Conservation (phyloP, 2,113 vertebrate species). For the Pelusios castaneus region DNA sequence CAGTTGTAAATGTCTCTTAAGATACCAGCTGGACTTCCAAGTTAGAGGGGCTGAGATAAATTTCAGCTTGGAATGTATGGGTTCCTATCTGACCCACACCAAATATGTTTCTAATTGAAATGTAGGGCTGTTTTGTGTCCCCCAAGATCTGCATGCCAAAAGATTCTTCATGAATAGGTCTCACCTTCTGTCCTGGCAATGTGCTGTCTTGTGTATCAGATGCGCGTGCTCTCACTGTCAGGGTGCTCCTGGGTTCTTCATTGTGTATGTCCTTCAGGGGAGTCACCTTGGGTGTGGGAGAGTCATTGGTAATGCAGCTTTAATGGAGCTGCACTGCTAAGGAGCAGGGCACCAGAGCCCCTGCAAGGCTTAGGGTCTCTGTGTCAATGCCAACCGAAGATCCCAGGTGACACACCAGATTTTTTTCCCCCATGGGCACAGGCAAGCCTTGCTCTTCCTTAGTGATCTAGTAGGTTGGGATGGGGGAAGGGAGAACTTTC, state of each 20-base stretch:
- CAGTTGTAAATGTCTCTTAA: not conserved
- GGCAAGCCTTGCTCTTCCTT: too few relatives aligned
- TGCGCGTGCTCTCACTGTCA: not conserved
- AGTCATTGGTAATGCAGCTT: too few relatives aligned
- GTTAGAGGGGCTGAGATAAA: not conserved
- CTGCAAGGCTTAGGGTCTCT: too few relatives aligned
- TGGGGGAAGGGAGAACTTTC: too few relatives aligned
- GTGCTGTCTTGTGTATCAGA: not conserved
- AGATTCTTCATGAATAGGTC: not conserved
- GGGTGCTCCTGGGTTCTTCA: not conserved
- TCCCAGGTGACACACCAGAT: too few relatives aligned
- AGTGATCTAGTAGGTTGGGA: too few relatives aligned
- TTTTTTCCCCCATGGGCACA: too few relatives aligned
- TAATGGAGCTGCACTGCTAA: too few relatives aligned
- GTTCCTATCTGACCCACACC: not conserved
- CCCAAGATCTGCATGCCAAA: not conserved
- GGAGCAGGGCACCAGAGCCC: too few relatives aligned
- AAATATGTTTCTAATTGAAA: not conserved
- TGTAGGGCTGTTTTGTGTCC: not conserved
- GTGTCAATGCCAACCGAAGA: too few relatives aligned
- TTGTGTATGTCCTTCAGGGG: not conserved
- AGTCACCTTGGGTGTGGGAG: too few relatives aligned
- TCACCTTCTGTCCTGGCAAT: not conserved
- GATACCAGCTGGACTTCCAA: not conserved
- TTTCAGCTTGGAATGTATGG: not conserved